Base-by-base conservation (phyloP, 37 sponge, comb jelly and placozoan genomes). In the Mnemiopsis leidyi region DNA sequence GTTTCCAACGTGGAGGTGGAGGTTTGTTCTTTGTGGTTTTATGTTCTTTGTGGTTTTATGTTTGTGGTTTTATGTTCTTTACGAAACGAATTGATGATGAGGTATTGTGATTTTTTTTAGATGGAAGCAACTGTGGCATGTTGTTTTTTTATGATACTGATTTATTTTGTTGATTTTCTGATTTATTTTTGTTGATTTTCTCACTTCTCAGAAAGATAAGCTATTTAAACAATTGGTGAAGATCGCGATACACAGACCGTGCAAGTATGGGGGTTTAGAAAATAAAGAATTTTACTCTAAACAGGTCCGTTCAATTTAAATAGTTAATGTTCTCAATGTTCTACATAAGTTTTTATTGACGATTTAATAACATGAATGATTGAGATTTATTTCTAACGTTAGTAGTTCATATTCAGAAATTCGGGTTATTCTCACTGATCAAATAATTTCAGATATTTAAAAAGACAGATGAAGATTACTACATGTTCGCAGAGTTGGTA, bases 161-260 rank as follows among this genome's bases (percentile, higher is more conserved):
- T n/a, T n/a, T n/a, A n/a, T n/a, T n/a, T n/a, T n/a, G n/a, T n/a
- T n/a, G n/a, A n/a, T n/a, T n/a, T n/a, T n/a, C n/a, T n/a, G n/a
- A n/a, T n/a, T n/a, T n/a, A n/a, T n/a, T n/a, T n/a, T n/a, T n/a
- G n/a, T n/a, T n/a, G n/a, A n/a, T n/a, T n/a, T n/a, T n/a, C n/a
- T n/a, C n/a, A n/a, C n/a, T n/a, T n/a, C n/a, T 38, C 90, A 85
- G 90, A 85, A 85, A 39, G 90, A 85, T 29, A 40, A 23, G 61
- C 90, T 85, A 0, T 85, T 85, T 29, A 85, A 85, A 61, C 90
- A 85, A 21, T 29, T 85, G 48, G 90, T 85, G 3, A 85, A 85
- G 36, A 85, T 85, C 16, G 90, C 90, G 3, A 85, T 85, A 18
- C 90, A 85, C 48, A 13, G 90, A 38, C 39, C 90, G 1, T 85